Conservation (phyloP, 2,113 vertebrate species). For the Stigmatopora nigra region DNA sequence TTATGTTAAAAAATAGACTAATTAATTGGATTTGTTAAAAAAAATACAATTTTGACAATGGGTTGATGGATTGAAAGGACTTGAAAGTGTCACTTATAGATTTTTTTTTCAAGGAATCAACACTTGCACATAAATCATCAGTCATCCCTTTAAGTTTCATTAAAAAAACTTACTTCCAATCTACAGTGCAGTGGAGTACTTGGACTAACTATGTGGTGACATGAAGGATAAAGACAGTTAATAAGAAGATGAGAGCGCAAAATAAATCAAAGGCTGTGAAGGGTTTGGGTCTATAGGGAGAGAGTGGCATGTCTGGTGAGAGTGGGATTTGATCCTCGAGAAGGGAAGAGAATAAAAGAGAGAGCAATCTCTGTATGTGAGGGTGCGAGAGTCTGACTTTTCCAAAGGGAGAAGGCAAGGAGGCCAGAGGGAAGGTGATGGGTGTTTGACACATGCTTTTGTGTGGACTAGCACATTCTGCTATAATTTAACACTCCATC, state of each 20-base stretch:
- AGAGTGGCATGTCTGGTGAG: conserved; percentile 7
- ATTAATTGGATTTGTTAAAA: too few species aligned
- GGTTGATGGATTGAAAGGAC: neutral
- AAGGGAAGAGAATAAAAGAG: conserved; percentile 12
- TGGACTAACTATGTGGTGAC: conserved; percentile 6
- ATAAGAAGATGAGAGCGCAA: conserved; percentile 22
- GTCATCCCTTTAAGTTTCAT: conserved; percentile 6
- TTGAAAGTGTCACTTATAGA: neutral
- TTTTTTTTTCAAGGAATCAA: neutral
- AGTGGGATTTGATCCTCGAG: neutral
- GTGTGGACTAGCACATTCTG: conserved; percentile 12
- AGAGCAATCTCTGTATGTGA: conserved; percentile 23
- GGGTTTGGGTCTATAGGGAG: conserved; percentile 8
- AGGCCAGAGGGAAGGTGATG: conserved; percentile 17
- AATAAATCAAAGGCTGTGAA: conserved; percentile 30
- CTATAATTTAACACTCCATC: conserved; percentile 7
- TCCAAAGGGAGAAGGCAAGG: conserved; percentile 18
- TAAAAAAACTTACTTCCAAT: neutral
- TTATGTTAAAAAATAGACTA: too few species aligned
- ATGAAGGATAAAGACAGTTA: conserved; percentile 24
- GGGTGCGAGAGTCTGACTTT: conserved; percentile 19
- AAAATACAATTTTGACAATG: too few species aligned
- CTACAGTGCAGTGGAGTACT: conserved; percentile 10
- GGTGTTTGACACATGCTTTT: conserved; percentile 29
- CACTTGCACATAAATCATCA: conserved; percentile 8